Percentiles rank a stretch among this genome's conserved stretches.
These are phyloP conservation scores for Malurus cyaneus DNA, from an alignment of 2,113 vertebrate species.

Conservation along the genomic window DNA sequence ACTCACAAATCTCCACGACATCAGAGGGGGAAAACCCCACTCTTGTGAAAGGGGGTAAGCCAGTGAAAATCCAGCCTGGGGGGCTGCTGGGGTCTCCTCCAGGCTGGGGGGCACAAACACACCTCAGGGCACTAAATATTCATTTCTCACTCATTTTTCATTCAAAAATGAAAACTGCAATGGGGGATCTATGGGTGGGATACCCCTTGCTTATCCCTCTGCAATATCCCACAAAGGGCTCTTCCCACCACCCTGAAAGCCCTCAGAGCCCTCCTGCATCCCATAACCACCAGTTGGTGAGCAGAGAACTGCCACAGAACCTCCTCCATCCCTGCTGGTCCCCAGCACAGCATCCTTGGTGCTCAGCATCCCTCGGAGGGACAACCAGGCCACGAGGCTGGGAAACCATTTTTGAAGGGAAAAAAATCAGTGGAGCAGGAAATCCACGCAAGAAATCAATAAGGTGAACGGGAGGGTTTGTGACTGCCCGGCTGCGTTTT, in stretches of 20 bases:
- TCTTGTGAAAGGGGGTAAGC: background rate
- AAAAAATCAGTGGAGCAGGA: background rate
- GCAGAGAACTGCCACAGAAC: fast-evolving
- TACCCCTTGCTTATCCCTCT: background rate
- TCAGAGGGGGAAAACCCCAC: background rate
- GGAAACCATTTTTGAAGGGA: background rate
- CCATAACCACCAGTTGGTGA: fast-evolving
- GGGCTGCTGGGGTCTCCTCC: background rate
- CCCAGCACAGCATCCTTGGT: fast-evolving
- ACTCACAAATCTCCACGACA: background rate
- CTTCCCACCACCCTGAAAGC: background rate
- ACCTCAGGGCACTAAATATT: background rate
- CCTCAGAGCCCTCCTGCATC: background rate
- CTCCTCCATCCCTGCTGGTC: background rate
- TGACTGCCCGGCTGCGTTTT: background rate
- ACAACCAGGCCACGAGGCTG: background rate
- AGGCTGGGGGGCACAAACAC: background rate
- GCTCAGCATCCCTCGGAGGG: background rate
- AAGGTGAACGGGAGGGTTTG: background rate
- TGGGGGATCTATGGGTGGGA: background rate
- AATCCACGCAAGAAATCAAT: fast-evolving
- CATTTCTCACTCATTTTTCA: background rate
- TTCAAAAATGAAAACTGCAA: background rate
- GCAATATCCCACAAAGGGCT: background rate
- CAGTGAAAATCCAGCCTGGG: background rate